Base-by-base conservation (phyloP, 2,113 vertebrate genomes). In the Alethe diademata region DNA sequence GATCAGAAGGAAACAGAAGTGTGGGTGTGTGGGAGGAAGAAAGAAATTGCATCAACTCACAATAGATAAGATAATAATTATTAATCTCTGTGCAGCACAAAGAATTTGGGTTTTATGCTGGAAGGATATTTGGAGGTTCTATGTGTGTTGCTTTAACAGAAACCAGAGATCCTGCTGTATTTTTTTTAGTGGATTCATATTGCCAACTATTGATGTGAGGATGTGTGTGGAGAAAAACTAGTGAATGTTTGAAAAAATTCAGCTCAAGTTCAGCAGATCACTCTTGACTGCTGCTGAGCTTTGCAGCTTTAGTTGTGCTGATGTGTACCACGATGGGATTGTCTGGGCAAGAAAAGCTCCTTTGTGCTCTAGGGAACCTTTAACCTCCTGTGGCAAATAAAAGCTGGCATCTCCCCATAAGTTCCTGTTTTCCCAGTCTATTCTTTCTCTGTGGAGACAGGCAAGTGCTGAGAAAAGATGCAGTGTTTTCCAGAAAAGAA, bases 341-440 rank as follows among this genome's bases (percentile, higher is more conserved):
- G 97, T 97, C 94, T 90, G 80, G 31, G 86, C 84, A 96, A 97
- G 96, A 97, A 98, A 92, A 97, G 94, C 81, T 92, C 78, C 82
- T 83, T 87, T 97, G 92, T 98, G 94, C 90, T 82, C 61, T 85
- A 88, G 97, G 97, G 90, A 96, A 97, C 97, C 97, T 91, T 65
- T 97, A 82, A 93, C 95, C 97, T 97, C 96, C 91, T 2, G 9
- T 69, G 95, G 95, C 96, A 97, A 98, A 98, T 85, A 66, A 73
- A 94, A 95, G 80, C 66, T 82, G 93, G 92, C 95, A 70, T 90
- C 57, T 91, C 94, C 97, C 90, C 89, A 9, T 38, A 96, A 86
- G 83, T 88, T 91, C 60, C 96, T 90, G 70, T 78, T 90, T 78
- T 93, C 71, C 71, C 61, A 72, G 94, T 97, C 94, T 96, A 86